Conservation (phyloP, 2,888 invertebrate genomes). For the Camptogramma bilineatum region DNA sequence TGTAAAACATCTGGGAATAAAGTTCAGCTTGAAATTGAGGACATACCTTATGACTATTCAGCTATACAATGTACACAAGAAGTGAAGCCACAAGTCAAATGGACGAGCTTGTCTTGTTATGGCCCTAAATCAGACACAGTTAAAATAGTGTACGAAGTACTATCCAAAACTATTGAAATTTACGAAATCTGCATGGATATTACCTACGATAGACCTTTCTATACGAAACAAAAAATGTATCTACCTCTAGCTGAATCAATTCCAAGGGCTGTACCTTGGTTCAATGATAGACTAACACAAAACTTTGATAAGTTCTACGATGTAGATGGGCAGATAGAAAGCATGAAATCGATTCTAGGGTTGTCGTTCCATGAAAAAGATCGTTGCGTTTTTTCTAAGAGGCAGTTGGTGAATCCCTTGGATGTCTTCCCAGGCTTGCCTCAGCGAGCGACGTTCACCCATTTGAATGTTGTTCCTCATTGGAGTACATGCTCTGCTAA, state of each 20-base stretch:
- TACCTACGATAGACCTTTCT: constrained; percentile 50
- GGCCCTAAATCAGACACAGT: constrained; percentile 48
- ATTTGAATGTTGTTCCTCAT: constrained; percentile 64
- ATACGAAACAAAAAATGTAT: constrained; percentile 47
- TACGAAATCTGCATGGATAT: constrained; percentile 61
- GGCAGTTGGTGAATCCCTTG: constrained; percentile 60
- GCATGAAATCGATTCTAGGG: constrained; percentile 32
- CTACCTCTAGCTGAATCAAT: constrained; percentile 40
- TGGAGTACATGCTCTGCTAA: constrained; percentile 62
- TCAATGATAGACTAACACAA: constrained; percentile 41
- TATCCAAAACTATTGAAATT: constrained; percentile 42
- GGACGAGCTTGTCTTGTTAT: constrained; percentile 46
- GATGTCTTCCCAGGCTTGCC: constrained; percentile 61
- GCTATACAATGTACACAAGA: constrained; percentile 56
- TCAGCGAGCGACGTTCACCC: constrained; percentile 53
- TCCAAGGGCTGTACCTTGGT: constrained; percentile 44
- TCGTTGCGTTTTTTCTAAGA: constrained; percentile 58
- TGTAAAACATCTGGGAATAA: constrained; percentile 51
- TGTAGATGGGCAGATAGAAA: constrained; percentile 48
- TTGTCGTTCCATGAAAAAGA: constrained; percentile 42
- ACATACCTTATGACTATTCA: constrained; percentile 45
- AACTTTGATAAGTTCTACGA: constrained; percentile 55
- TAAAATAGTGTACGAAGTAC: constrained; percentile 50
- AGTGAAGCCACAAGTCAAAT: constrained; percentile 39
- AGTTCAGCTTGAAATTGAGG: constrained; percentile 46